phyloP scores from a whole-genome alignment of 2,797 vertebrate species.

The Cottoperca gobio region DNA sequence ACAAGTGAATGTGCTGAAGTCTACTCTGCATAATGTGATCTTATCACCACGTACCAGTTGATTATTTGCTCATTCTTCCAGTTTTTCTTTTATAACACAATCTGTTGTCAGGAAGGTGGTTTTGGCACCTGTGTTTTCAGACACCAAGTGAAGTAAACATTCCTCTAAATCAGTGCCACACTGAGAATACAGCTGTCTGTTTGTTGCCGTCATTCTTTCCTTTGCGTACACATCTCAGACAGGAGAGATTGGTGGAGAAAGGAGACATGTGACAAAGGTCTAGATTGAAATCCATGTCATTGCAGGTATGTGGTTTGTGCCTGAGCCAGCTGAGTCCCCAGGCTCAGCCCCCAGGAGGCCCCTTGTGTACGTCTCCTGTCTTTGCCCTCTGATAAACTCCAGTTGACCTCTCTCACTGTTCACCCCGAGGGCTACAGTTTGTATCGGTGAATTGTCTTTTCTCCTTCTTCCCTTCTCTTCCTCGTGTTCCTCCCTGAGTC shows the following conservation, averaged over 20 bases:
- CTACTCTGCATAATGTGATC: neutral
- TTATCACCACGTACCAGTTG: neutral
- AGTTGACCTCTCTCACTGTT: conserved; percentile 46
- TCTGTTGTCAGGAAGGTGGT: neutral
- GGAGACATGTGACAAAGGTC: neutral
- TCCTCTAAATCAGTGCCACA: conserved; percentile 14
- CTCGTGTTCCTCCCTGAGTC: conserved; percentile 19
- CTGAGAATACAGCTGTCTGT: conserved; percentile 35
- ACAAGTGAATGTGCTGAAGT: neutral
- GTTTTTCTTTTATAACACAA: neutral
- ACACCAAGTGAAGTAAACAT: conserved; percentile 6
- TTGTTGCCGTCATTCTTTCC: conserved; percentile 5
- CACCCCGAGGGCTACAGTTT: conserved; percentile 17
- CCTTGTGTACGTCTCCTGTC: conserved; percentile 15
- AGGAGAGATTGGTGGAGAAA: neutral
- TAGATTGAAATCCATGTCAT: conserved; percentile 7
- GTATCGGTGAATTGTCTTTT: conserved; percentile 9
- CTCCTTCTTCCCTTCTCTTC: conserved; percentile 18
- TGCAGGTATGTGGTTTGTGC: conserved; percentile 24
- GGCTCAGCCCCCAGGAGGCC: conserved; percentile 23
- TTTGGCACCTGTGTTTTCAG: conserved; percentile 26
- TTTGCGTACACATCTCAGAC: neutral
- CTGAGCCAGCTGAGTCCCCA: conserved; percentile 21
- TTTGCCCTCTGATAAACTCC: conserved; percentile 64
- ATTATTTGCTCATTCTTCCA: neutral